Evolutionary conservation across 35 echinoderm and acorn worm genomes (phyloP), one percentile per base, ranked within the genome.

Genomic region (Stichopus chloronotus): DNA sequence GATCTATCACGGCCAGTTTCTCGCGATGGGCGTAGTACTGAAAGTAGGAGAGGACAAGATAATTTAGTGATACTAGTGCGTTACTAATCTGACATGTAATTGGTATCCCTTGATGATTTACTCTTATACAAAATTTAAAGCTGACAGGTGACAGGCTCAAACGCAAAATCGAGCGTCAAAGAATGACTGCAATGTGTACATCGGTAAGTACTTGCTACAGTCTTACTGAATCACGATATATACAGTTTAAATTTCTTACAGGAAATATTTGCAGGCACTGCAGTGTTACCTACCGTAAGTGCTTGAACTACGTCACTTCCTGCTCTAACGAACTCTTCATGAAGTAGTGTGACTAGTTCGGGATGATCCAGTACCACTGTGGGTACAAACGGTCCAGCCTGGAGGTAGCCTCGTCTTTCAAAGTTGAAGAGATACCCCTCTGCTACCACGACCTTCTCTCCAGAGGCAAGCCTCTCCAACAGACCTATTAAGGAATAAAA

Each of bases 11-110:
- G 8, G 55, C 57, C 86, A 99, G 79, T 88, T 99, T 99, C 23
- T 94, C 83, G 7, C 97, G 93, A 57, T 96, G 93, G 14, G 95
- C 95, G 59, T 96, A 99, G 57, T 99, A 96, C 97, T 99, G 61
- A 65, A 19, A 65, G 11, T 14, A 65, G 19, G 11, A 65, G 11
- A 5, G 19, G 4, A 65, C 61, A 9, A 65, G 6, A 65, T 65
- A 19, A 65, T 8, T 11, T 14, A 19, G 61, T 14, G 11, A 19
- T 65, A 11, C 19, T 65, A 14, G 19, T 65, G 19, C 19, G 9
- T 65, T 7, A 14, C 11, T 9, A 65, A 14, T 10, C 0, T 14
- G 11, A 65, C 61, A 65, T 19, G 9, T 5, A 65, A 11, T 5
- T 19, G 19, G 61, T 11, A 65, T 11, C 19, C 61, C 11, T 65